Evolutionary conservation across 2,888 invertebrate species (phyloP).

Genomic region (Chrysodeixis includens): DNA sequence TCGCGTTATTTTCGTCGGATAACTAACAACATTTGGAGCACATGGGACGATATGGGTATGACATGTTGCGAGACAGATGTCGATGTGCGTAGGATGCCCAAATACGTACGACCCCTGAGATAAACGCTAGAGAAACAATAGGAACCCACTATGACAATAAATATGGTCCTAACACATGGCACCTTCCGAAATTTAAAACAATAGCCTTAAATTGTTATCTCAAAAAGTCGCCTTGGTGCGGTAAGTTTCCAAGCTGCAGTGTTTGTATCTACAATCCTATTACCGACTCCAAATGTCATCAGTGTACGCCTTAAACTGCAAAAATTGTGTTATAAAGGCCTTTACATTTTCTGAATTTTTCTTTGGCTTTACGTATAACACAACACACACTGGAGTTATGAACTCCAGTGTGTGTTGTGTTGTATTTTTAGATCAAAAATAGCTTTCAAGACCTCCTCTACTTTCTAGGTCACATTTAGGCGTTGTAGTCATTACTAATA

Average conservation of each 20-base stretch:
- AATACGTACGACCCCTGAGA: conserved; percentile 39
- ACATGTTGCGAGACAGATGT: conserved; percentile 55
- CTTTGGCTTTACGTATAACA: too few species aligned
- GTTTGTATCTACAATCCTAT: not conserved
- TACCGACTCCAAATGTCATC: not conserved
- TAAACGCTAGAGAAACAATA: conserved; percentile 48
- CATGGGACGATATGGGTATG: conserved; percentile 14
- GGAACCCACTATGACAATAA: conserved; percentile 11
- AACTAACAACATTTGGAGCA: not conserved
- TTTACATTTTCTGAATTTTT: too few species aligned
- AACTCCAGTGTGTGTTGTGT: too few species aligned
- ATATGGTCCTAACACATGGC: not conserved
- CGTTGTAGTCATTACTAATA: conserved; percentile 22
- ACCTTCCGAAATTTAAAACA: not conserved
- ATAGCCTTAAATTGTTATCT: not conserved
- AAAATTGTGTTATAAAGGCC: too few species aligned
- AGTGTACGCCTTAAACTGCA: too few species aligned
- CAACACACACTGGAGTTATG: not conserved
- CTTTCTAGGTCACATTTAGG: conserved; percentile 49
- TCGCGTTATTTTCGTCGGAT: not conserved
- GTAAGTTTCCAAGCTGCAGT: not conserved
- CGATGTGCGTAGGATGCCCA: conserved; percentile 61
- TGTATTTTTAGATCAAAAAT: conserved; percentile 32
- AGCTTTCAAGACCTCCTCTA: conserved; percentile 28
- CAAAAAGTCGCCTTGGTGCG: not conserved